Base-by-base conservation (phyloP, 2,888 invertebrate genomes). In the Mythimna impura region DNA sequence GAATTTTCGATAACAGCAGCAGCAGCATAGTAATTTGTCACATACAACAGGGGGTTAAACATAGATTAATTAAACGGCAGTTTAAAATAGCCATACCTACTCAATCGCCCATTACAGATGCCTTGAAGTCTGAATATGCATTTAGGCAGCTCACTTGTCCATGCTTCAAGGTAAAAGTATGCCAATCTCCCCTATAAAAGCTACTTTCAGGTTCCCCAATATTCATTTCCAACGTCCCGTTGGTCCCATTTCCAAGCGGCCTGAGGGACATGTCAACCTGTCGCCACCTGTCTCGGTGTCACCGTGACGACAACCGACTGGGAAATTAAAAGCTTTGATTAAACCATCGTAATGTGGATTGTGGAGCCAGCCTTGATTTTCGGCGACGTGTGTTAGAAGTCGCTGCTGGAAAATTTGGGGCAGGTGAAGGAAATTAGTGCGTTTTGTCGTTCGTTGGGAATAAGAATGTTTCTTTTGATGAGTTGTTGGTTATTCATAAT, bases 311-410 rank as follows among this genome's bases (percentile, higher is more conserved):
- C 87, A 85, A 72, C 78, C 87, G 80, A 85, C 77, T 88, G 88
- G 91, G 89, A 89, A 89, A 91, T 91, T 89, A 91, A 91, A 89
- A 88, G 81, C 85, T 81, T 84, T 84, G 84, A 89, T 87, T 88
- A 88, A 81, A 78, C 70, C 84, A 66, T 78, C 65, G 73, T 85
- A 83, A 86, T 84, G 81, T 81, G 78, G 62, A 83, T 86, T 84
- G 81, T 81, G 78, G 60, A 80, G 85, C 67, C 47, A 34, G 34
- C 50, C 68, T 61, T 47, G 66, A 80, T 78, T 84, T 78, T 36
- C 25, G 64, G 7, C 2, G 47, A 43, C 30, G 22, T 64, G 7
- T 63, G 43, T 50, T 55, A 36, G 12, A 36, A 50, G 8, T 50
- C 30, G 47, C 9, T 63, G 25, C 20, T 71, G 57, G 30, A 40